Conservation (phyloP, 2,888 invertebrate species). For the Adineta ricciae region DNA sequence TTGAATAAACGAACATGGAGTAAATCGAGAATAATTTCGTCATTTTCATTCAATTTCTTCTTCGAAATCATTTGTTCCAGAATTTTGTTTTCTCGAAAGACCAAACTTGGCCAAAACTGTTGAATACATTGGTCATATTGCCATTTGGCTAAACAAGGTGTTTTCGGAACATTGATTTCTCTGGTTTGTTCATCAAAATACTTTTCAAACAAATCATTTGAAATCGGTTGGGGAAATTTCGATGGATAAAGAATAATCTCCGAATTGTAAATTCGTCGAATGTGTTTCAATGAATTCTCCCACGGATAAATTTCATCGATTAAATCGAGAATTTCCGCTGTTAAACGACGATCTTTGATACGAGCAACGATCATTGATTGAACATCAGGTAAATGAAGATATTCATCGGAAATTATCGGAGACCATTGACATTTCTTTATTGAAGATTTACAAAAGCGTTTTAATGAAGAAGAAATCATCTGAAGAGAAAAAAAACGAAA, state of each 20-base stretch:
- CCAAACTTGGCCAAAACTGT: constrained; percentile 27
- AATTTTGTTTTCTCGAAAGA: neutral
- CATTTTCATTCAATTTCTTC: neutral
- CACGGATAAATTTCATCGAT: neutral
- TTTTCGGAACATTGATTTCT: neutral
- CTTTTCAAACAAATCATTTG: neutral
- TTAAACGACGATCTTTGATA: neutral
- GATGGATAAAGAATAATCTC: neutral
- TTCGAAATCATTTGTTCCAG: neutral
- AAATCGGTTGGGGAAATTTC: neutral
- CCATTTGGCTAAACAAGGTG: neutral
- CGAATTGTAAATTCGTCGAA: neutral
- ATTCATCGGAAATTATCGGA: neutral
- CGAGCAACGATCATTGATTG: neutral
- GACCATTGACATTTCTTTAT: neutral
- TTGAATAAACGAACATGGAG: neutral
- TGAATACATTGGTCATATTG: constrained; percentile 27
- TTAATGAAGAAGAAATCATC: neutral
- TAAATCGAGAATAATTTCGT: neutral
- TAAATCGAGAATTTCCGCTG: neutral
- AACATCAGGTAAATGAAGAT: neutral
- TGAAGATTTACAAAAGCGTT: neutral
- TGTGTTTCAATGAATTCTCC: neutral
- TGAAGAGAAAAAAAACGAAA: neutral
- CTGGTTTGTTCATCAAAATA: neutral